Evolutionary conservation across 1,140 invertebrate species (phyloP), one percentile per base, ranked within the genome.

Genomic region (Cyrtorhinus lividipennis): DNA sequence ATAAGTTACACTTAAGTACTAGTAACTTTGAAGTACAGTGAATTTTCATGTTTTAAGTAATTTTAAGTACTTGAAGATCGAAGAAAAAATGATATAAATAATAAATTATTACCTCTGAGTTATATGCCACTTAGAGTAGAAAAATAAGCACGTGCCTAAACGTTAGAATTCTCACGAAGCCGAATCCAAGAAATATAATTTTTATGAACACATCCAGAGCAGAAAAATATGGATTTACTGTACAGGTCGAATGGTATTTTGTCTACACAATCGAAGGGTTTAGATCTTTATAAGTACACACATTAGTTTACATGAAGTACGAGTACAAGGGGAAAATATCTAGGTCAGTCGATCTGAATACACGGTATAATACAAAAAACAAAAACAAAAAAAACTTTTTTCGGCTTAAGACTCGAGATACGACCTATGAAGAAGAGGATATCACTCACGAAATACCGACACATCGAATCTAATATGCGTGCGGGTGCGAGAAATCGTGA

Each of bases 31-130:
- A 53, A 8, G 30, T 38, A 38, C 30, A 38, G 5, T 13, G 3
- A 53, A 53, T 53, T 53, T 20, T 44, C n/a, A 10, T 44, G 8
- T 44, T 8, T 44, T 44, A 10, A 10, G 8, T 8, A 10, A 44
- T 44, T 53, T 53, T 53, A 53, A 53, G 48, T 53, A 53, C 48
- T 53, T 20, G 48, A 53, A 53, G 48, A 53, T 53, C 48, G 48
- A 53, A 53, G 48, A 53, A 53, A 12, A 53, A 53, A 10, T 10
- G 20, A 10, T 53, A 13, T 22, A 53, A 53, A 22, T 12, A 53
- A 53, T 53, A 53, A 53, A 53, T 20, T 53, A 53, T 20, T 53
- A 53, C 48, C 20, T 20, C 48, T 53, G 20, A 53, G 20, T 53
- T 53, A 53, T 13, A 13, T 13, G 20, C 48, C 10, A 15, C 20